These are phyloP conservation scores for Astyanax mexicanus DNA, from an alignment of 2,797 vertebrate species.

Conservation along the genomic window DNA sequence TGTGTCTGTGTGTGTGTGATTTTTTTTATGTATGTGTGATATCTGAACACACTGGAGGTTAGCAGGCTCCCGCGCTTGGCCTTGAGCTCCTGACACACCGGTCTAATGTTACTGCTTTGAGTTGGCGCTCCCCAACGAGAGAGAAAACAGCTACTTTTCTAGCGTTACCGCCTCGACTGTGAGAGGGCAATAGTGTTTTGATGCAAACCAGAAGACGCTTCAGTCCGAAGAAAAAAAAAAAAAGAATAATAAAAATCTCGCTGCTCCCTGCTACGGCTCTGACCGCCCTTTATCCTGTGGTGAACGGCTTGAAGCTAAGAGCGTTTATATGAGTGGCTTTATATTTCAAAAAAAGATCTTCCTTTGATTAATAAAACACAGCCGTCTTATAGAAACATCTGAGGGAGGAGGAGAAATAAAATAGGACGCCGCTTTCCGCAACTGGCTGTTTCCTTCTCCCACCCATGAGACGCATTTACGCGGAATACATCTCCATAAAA, in stretches of 20 bases:
- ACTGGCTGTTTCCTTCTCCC: slow-evolving; percentile 48
- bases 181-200: slow-evolving; percentile 63
- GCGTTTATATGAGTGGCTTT: not conserved
- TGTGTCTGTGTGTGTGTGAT: too few relatives aligned
- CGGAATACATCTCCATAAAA: slow-evolving; percentile 30
- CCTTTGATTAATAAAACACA: slow-evolving; percentile 17
- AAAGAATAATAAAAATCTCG: too few relatives aligned
- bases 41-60: slow-evolving; percentile 46
- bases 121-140: slow-evolving; percentile 43
- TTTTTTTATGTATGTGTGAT: slow-evolving; percentile 44
- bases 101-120: slow-evolving; percentile 30
- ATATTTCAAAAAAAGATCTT: not conserved
- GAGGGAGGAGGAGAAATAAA: slow-evolving; percentile 31
- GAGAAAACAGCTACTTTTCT: slow-evolving; percentile 53
- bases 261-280: slow-evolving; percentile 34
- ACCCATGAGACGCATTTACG: slow-evolving; percentile 46
- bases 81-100: slow-evolving; percentile 31
- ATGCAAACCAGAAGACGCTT: slow-evolving; percentile 32
- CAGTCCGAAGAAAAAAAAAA: too few relatives aligned
- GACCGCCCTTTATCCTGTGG: slow-evolving; percentile 38
- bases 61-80: not conserved
- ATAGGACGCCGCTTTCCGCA: slow-evolving; percentile 6
- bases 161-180: slow-evolving; percentile 60
- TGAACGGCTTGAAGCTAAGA: slow-evolving; percentile 9
- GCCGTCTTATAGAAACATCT: not conserved